These are phyloP conservation scores for Syndactyla subalaris DNA, from an alignment of 2,797 vertebrate species.

Conservation along the genomic window DNA sequence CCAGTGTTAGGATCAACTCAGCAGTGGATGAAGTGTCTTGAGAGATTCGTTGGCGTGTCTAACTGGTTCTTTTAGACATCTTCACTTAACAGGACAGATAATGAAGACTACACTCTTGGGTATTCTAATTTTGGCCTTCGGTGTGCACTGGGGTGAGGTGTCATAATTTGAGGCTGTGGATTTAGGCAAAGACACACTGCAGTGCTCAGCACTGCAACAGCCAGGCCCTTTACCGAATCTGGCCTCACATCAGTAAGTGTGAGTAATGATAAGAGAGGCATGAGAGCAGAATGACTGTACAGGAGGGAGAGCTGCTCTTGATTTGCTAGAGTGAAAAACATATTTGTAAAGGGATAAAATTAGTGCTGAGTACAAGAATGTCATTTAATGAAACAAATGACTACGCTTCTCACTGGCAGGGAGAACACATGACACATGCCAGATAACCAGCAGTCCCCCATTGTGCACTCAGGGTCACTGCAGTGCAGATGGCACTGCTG, in stretches of 20 bases:
- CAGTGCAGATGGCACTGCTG: neutral
- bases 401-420: neutral
- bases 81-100: neutral
- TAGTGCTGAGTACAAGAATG: constrained; percentile 7
- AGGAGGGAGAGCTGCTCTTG: neutral
- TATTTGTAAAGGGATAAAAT: constrained; percentile 47
- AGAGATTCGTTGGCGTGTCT: neutral
- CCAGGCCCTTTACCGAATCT: neutral
- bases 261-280: constrained; percentile 19
- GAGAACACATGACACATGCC: neutral
- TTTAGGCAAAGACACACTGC: neutral
- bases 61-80: neutral
- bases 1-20: neutral
- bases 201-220: neutral
- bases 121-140: neutral
- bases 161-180: neutral
- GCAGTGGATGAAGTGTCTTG: neutral
- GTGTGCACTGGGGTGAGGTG: neutral
- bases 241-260: neutral
- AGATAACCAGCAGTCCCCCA: neutral
- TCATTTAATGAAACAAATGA: constrained; percentile 15
- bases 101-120: neutral
- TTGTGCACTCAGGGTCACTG: neutral
- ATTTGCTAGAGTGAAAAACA: constrained; percentile 2
- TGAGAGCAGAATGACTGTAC: constrained; percentile 36